phyloP scores from a whole-genome alignment of 2,888 invertebrate species.

The Rhyacophila evoluta region DNA sequence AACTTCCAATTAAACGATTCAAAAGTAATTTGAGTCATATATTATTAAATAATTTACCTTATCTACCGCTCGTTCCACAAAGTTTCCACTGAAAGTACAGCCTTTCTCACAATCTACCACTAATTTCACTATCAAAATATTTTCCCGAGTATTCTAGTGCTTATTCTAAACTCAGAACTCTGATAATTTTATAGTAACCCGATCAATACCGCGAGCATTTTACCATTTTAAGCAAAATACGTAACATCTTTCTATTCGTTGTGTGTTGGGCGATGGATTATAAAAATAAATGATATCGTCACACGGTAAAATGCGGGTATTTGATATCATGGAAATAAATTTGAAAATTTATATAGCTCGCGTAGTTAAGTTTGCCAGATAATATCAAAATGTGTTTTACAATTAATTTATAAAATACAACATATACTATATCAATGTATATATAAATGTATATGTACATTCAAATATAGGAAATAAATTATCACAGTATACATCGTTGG shows the following conservation, averaged over 20 bases:
- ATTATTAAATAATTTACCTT: conserved; percentile 7
- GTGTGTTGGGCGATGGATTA: background rate
- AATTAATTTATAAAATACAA: too few species aligned
- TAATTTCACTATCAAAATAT: conserved; percentile 54
- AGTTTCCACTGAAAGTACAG: conserved; percentile 16
- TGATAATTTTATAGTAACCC: conserved; percentile 27
- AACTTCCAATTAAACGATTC: background rate
- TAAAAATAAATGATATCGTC: background rate
- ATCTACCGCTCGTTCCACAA: background rate
- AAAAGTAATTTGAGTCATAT: background rate
- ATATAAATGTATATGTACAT: too few species aligned
- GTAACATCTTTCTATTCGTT: background rate
- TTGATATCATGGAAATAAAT: background rate
- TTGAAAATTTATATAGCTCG: background rate
- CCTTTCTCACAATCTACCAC: conserved; percentile 47
- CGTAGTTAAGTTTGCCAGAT: background rate
- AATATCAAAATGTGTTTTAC: background rate
- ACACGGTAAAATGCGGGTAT: background rate
- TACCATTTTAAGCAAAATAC: background rate
- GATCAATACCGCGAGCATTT: background rate
- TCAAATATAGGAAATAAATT: too few species aligned
- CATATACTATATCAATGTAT: too few species aligned
- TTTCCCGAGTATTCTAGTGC: conserved; percentile 50
- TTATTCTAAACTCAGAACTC: conserved; percentile 42
- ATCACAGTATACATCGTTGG: too few species aligned